Evolutionary conservation across 2,113 vertebrate genomes (phyloP).

Genomic region (Trematocara zebra): DNA sequence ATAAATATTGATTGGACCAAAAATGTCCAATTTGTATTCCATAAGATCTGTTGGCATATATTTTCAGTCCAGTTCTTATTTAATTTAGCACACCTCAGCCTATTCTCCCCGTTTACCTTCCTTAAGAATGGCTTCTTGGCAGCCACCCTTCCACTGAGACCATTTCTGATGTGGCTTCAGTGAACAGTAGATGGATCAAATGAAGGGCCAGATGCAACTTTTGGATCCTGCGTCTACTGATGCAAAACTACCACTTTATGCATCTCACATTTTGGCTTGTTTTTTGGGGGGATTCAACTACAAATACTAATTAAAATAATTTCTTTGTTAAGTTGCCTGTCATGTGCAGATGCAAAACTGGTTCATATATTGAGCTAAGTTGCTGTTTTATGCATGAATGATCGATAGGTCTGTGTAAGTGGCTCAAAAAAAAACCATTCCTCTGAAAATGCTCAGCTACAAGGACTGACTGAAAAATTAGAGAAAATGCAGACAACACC

Average conservation of each 20-base stretch:
- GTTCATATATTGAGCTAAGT: background rate
- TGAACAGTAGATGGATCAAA: background rate
- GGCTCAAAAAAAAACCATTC: fast-evolving
- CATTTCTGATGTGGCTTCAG: background rate
- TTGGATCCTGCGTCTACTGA: background rate
- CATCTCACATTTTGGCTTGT: background rate
- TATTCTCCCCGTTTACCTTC: background rate
- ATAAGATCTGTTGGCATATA: background rate
- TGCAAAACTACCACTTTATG: background rate
- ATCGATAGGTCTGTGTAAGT: background rate
- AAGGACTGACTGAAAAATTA: background rate
- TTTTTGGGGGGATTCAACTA: background rate
- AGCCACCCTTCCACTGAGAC: background rate
- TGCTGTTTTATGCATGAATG: background rate
- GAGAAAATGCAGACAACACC: background rate
- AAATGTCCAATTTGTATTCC: background rate
- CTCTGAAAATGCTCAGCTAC: background rate
- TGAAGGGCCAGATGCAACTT: background rate
- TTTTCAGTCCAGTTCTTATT: background rate
- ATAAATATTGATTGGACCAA: background rate
- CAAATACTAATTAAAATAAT: background rate
- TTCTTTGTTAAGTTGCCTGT: background rate
- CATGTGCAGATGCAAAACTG: background rate
- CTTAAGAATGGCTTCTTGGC: background rate
- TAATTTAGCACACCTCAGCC: background rate